phyloP scores from a whole-genome alignment of 2,888 invertebrate genomes.

The Pyrrhosoma nymphula region DNA sequence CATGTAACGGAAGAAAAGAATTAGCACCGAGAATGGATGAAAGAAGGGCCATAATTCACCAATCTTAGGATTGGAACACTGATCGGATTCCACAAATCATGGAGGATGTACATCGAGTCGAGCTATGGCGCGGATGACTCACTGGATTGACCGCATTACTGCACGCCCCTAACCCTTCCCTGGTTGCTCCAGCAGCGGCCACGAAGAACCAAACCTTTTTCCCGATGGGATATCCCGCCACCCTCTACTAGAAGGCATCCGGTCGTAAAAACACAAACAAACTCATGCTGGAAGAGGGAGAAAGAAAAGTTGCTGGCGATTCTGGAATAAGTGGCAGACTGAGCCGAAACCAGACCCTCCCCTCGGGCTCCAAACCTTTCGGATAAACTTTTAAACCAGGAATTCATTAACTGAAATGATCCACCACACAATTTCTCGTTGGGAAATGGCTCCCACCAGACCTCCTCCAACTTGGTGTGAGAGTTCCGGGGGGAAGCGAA shows the following conservation, averaged over 20 bases:
- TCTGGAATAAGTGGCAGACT: conserved; percentile 1
- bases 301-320: not conserved
- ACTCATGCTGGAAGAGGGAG: not conserved
- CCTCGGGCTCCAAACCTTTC: not conserved
- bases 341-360: not conserved
- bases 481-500: not conserved
- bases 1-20: no score
- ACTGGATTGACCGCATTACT: not conserved
- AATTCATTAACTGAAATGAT: not conserved
- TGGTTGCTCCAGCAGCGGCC: not conserved
- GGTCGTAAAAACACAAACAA: conserved; percentile 53
- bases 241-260: conserved; percentile 19
- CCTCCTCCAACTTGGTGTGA: not conserved
- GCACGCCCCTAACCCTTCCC: not conserved
- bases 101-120: no score
- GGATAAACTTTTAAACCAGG: not conserved
- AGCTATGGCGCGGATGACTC: not conserved
- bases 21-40: no score
- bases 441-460: not conserved
- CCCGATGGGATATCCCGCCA: not conserved
- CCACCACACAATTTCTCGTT: not conserved
- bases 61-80: no score
- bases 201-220: not conserved
- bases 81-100: no score
- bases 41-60: no score